These are phyloP conservation scores for Keiferia lycopersicella DNA, from an alignment of 2,888 invertebrate species.

Conservation along the genomic window DNA sequence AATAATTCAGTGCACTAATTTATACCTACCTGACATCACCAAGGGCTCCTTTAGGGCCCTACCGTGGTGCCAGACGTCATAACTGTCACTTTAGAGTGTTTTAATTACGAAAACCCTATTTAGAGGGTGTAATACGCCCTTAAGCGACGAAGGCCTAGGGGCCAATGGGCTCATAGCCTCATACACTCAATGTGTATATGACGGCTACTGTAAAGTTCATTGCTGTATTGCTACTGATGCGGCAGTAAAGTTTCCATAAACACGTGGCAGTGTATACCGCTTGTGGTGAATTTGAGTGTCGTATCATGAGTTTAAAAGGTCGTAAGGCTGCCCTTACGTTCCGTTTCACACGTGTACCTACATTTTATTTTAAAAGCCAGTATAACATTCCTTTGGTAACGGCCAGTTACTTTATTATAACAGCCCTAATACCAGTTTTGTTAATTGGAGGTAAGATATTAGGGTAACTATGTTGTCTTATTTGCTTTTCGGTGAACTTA, in stretches of 20 bases:
- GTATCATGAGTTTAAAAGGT: background rate
- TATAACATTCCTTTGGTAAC: slow-evolving; percentile 59
- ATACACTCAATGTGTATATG: background rate
- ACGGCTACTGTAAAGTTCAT: background rate
- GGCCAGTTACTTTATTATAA: slow-evolving; percentile 53
- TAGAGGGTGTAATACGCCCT: slow-evolving; percentile 72
- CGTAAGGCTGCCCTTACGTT: slow-evolving; percentile 49
- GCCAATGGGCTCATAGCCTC: slow-evolving; percentile 26
- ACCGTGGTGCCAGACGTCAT: slow-evolving; percentile 57
- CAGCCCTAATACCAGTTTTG: slow-evolving; percentile 39
- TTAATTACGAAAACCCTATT: slow-evolving; percentile 76
- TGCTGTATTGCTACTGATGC: background rate
- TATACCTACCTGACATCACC: slow-evolving; percentile 36
- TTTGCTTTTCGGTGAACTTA: background rate
- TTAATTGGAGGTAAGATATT: slow-evolving; percentile 33
- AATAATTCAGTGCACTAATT: background rate
- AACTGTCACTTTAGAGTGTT: slow-evolving; percentile 75
- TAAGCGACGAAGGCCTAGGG: slow-evolving; percentile 54
- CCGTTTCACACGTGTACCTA: slow-evolving; percentile 43
- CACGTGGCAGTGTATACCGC: background rate
- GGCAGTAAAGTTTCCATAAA: background rate
- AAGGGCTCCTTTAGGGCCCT: slow-evolving; percentile 47
- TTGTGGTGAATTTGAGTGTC: background rate
- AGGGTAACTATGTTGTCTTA: background rate
- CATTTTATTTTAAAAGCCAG: slow-evolving; percentile 50